phyloP scores from a whole-genome alignment of 2,113 vertebrate genomes.

The Xenopus tropicalis region UCB_Xtro_10.0 CM004451.2:58208001-58208500 shows the following conservation, averaged over 20 bases:
- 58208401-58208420: conserved; percentile 4
- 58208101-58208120: not conserved
- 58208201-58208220: conserved; percentile 41
- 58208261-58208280: conserved; percentile 40
- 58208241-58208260: conserved; percentile 24
- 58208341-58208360: not conserved
- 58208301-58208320: conserved; percentile 21
- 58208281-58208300: conserved; percentile 21
- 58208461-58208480: conserved; percentile 10
- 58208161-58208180: not conserved
- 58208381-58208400: conserved; percentile 26
- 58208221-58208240: conserved; percentile 22
- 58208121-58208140: conserved; percentile 22
- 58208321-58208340: conserved; percentile 10
- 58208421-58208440: not conserved
- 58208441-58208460: conserved; percentile 3
- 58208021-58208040: too few species aligned
- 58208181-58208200: conserved; percentile 33
- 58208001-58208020: too few species aligned
- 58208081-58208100: not conserved
- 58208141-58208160: conserved; percentile 23
- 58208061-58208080: not conserved
- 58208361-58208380: not conserved
- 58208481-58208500: conserved; percentile 24
- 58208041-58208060: too few species aligned